These are phyloP conservation scores for Spatula versicolor DNA, from an alignment of 2,797 vertebrate species.

Conservation along the genomic window DNA sequence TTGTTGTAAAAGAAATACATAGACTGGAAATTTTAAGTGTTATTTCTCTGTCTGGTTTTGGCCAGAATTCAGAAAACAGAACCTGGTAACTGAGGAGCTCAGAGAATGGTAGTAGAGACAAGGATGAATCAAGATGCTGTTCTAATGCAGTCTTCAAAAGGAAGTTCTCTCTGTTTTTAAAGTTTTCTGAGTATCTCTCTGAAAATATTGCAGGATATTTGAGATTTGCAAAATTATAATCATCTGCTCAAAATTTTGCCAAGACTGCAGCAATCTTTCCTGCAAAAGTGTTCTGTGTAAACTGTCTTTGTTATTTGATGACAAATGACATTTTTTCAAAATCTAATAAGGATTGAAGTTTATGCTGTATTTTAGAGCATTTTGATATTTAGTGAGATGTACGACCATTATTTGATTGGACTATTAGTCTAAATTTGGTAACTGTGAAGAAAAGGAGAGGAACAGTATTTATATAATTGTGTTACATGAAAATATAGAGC, in stretches of 20 bases:
- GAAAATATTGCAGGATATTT: not conserved
- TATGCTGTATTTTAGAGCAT: not conserved
- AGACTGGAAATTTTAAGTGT: not conserved
- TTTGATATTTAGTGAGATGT: not conserved
- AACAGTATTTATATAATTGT: not conserved
- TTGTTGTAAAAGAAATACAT: not conserved
- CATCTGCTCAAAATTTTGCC: not conserved
- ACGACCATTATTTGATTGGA: not conserved
- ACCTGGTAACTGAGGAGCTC: not conserved
- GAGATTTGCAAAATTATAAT: not conserved
- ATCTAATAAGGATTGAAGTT: not conserved
- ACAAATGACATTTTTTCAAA: not conserved
- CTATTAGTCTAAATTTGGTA: not conserved
- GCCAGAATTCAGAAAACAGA: not conserved
- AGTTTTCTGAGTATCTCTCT: not conserved
- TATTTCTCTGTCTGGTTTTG: not conserved
- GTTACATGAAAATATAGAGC: not conserved
- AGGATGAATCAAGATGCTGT: not conserved
- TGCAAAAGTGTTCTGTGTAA: not conserved
- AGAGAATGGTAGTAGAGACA: not conserved
- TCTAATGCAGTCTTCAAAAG: not conserved
- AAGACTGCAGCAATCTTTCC: not conserved
- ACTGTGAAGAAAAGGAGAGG: not conserved
- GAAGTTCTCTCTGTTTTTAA: not conserved
- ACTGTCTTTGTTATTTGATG: not conserved